Evolutionary conservation across 2,113 vertebrate species (phyloP), one percentile per base, ranked within the genome.

Genomic region (Lagenorhynchus albirostris): DNA sequence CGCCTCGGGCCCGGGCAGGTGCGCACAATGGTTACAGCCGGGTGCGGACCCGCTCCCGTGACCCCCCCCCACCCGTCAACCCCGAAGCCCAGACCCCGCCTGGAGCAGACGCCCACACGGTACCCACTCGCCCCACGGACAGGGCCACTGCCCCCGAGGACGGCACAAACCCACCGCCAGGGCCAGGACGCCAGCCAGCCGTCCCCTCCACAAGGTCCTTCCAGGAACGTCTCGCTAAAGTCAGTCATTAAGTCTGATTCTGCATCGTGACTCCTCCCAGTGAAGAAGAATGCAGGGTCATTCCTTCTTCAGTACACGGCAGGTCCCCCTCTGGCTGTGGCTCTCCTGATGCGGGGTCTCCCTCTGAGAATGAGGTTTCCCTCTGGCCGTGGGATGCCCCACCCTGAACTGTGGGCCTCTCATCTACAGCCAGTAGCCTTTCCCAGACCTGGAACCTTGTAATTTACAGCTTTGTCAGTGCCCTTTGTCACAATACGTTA

Each of bases 21-120:
- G 25, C 10, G 76, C 8, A 1, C 2, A 2, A 13, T 0, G 3
- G 14, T 14, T 3, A n/a, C 8, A 38, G 36, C 12, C 18, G 0
- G 3, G 31, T 12, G 20, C 36, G 55, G 31, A 38, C 18, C 6
- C 2, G 29, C 33, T 53, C 31, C 68, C 8, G 1, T 0, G 6
- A 2, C 6, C 50, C 38, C 6, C 50, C 38, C 1, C 9, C 11
- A 13, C 10, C 41, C 4, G 7, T 20, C n/a, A 41, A 9, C 33
- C 26, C 63, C 14, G 1, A 1, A n/a, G 62, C 50, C 70, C 31
- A 3, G 31, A 63, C 21, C 8, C 73, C 68, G 29, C 60, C 11
- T 0, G 0, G 67, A 65, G 14, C 29, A 8, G 11, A 20, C 1
- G 31, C 33, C 44, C 3, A 23, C 13, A 2, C 6, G 5, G 47